Percentiles rank a stretch among this genome's conserved stretches.
Evolutionary conservation across 2,888 invertebrate genomes (phyloP).

Genomic region (Siphonodentalium dalli): DNA sequence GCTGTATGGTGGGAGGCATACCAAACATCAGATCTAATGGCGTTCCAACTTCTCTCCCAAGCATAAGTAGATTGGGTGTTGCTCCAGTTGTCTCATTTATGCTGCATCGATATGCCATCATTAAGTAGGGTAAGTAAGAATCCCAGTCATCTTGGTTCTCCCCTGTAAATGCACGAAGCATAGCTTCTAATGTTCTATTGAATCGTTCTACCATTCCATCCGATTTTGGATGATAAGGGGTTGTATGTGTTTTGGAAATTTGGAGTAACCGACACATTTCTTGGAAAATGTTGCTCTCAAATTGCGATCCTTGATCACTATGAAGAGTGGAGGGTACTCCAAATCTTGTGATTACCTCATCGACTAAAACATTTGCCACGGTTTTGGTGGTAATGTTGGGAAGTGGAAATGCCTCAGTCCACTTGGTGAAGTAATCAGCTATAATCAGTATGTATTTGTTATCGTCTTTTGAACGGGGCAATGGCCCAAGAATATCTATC

Average conservation of each 20-base stretch:
- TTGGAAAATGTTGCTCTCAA: slow-evolving; percentile 13
- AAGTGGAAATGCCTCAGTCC: slow-evolving; percentile 8
- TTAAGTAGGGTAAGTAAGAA: too few species aligned
- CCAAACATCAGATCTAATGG: too few species aligned
- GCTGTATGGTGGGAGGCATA: too few species aligned
- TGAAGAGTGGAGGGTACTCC: slow-evolving; percentile 9
- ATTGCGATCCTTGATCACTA: slow-evolving; percentile 16
- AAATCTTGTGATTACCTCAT: slow-evolving; percentile 8
- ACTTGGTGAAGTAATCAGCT: slow-evolving; percentile 18
- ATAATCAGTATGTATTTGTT: slow-evolving; percentile 16
- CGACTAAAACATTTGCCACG: slow-evolving; percentile 8
- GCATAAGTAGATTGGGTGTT: too few species aligned
- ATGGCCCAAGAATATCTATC: slow-evolving; percentile 22
- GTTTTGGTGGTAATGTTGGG: too few species aligned
- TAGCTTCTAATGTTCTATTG: too few species aligned
- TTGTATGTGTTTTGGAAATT: too few species aligned
- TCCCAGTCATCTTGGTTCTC: too few species aligned
- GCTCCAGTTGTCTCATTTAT: too few species aligned
- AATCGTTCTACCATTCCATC: slow-evolving; percentile 17
- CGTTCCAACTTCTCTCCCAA: too few species aligned
- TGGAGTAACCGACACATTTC: slow-evolving; percentile 9
- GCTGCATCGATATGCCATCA: too few species aligned
- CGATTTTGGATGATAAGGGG: slow-evolving; percentile 1
- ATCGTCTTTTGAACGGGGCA: background rate
- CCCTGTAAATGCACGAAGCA: too few species aligned